A percentile compares a stretch with the other conserved stretches of the same genome.
Conservation (phyloP, 2,113 vertebrate species). For the Cercopithecus mona region DNA sequence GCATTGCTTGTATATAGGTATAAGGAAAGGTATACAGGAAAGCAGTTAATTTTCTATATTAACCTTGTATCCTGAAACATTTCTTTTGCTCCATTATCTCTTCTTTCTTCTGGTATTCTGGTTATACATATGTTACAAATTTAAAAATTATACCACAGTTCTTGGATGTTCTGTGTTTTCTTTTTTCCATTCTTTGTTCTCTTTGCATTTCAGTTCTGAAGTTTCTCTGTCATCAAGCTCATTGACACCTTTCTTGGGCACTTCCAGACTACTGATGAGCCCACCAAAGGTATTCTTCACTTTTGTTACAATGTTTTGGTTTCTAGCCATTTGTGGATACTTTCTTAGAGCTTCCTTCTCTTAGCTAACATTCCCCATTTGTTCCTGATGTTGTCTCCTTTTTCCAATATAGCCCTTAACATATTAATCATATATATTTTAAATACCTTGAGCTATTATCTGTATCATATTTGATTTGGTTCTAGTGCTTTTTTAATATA, state of each 20-base stretch:
- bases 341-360: not conserved
- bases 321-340: not conserved
- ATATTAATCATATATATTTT: not conserved
- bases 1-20: not conserved
- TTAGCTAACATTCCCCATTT: not conserved
- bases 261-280: not conserved
- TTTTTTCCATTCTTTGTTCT: not conserved
- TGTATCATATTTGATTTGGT: not conserved
- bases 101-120: not conserved
- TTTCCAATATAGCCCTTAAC: not conserved
- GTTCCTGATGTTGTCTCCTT: not conserved
- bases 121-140: not conserved
- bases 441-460: not conserved
- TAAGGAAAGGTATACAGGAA: not conserved
- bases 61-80: not conserved
- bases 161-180: not conserved
- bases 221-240: not conserved
- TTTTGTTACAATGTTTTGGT: not conserved
- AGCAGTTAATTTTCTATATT: not conserved
- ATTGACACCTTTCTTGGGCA: not conserved
- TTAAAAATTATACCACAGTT: not conserved
- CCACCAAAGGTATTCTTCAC: not conserved
- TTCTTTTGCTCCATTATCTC: not conserved
- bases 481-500: not conserved
- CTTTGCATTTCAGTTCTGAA: not conserved